Percentiles rank a stretch among this genome's conserved stretches.
phyloP scores from a whole-genome alignment of 2,113 vertebrate genomes.

The Charadrius vociferus region DNA sequence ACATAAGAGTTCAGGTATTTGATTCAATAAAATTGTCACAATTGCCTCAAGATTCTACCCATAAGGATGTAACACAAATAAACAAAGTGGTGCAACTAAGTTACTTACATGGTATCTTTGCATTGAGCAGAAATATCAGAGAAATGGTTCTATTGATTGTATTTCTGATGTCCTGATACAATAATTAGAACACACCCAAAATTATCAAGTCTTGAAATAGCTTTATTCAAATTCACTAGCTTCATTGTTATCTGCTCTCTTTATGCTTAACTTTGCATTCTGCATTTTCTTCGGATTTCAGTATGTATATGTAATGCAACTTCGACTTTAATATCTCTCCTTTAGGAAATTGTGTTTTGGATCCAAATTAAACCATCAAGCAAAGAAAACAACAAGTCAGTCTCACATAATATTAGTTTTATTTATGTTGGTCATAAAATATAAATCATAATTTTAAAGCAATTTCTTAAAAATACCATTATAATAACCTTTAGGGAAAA shows the following conservation, averaged over 20 bases:
- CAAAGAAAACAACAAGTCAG: neutral
- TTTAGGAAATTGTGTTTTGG: neutral
- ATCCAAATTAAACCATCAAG: constrained; percentile 7
- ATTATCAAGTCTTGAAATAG: neutral
- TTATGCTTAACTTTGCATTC: neutral
- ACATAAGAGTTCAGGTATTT: neutral
- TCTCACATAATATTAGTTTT: neutral
- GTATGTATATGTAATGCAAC: neutral
- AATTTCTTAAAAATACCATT: constrained; percentile 24
- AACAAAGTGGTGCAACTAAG: neutral
- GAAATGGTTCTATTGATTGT: constrained; percentile 24
- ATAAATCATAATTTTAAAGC: constrained; percentile 40
- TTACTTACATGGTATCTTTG: neutral
- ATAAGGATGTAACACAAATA: neutral
- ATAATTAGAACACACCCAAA: constrained; percentile 18
- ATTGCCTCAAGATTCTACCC: neutral
- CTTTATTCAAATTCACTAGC: constrained; percentile 4
- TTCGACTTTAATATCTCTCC: neutral
- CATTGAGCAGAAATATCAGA: neutral
- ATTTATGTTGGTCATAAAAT: constrained; percentile 34
- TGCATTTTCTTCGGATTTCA: neutral
- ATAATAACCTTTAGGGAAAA: neutral
- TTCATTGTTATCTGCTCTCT: neutral
- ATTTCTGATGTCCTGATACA: constrained; percentile 31
- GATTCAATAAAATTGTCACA: neutral